Base-by-base conservation (phyloP, 2,888 invertebrate genomes). In the Minunthozetes semirufus region DNA sequence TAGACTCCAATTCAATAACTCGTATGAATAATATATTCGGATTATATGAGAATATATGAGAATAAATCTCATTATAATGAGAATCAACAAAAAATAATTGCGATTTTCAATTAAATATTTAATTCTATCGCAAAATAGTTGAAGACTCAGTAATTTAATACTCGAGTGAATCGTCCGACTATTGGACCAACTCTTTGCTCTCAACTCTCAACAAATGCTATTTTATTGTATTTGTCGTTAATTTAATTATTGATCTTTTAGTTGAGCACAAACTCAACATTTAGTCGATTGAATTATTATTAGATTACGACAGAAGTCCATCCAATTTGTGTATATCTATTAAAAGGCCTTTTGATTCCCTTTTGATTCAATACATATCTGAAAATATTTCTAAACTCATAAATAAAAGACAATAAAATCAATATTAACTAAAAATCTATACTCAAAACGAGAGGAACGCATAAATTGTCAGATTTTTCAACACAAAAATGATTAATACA, bases 251-350 rank as follows among this genome's bases (percentile, higher is more conserved):
- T 66, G n/a, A 66, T 66, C 33, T 66, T 6, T 66, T 19, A 29
- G 27, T 66, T 27, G n/a, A 19, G 53, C 53, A 38, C 25, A 6
- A 19, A 66, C 29, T 66, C 33, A 15, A 66, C 63, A 66, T 66
- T 66, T 66, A 38, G 63, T 66, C 63, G 63, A 66, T 66, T 66
- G 63, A 66, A 66, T 29, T 66, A 66, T 66, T 66, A 66, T 66
- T 66, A 66, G 38, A 66, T 66, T 66, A 17, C n/a, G 63, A n/a
- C 63, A 66, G 38, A 38, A 38, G 27, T 66, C 63, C 17, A 66
- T 66, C 33, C 38, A 38, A n/a, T 38, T n/a, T n/a, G n/a, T n/a
- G n/a, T n/a, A 13, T 53, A 53, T 53, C 19, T 38, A 66, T n/a
- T 38, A 8, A 66, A 66, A 66, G 63, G 19, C n/a, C 1, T 38